A percentile compares a stretch with the other conserved stretches of the same genome.
These are phyloP conservation scores for Poeciliopsis presidionis DNA, from an alignment of 2,797 vertebrate species.

Conservation along the genomic window DNA sequence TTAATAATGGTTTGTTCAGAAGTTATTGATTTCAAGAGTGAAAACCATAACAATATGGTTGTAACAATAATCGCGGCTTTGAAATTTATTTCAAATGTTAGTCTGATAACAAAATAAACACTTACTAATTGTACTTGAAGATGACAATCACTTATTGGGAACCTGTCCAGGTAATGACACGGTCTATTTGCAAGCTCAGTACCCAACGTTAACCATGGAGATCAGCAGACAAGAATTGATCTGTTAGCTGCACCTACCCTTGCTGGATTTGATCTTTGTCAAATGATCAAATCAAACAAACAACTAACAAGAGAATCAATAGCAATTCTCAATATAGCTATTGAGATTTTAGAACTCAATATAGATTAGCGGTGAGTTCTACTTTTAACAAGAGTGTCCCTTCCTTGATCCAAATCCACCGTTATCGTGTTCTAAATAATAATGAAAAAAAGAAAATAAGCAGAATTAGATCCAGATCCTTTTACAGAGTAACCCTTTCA, in stretches of 20 bases:
- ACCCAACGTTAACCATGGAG: not conserved
- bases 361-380: not conserved
- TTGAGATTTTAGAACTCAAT: not conserved
- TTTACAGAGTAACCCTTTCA: not conserved
- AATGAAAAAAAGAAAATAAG: not conserved
- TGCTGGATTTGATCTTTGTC: not conserved
- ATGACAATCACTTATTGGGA: not conserved
- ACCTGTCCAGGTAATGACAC: not conserved
- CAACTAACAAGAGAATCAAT: too few species aligned
- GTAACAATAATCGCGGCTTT: not conserved
- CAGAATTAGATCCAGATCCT: not conserved
- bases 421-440: not conserved
- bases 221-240: not conserved
- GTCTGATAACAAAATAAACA: not conserved
- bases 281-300: too few species aligned
- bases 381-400: not conserved
- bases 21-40: not conserved
- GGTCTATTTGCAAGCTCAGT: not conserved
- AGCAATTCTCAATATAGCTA: too few species aligned
- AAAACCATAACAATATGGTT: not conserved
- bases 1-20: not conserved
- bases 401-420: not conserved
- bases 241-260: not conserved
- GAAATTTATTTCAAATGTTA: not conserved
- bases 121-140: not conserved